Evolutionary conservation across 2,113 vertebrate genomes (phyloP).

Genomic region (Syngnathus floridae): DNA sequence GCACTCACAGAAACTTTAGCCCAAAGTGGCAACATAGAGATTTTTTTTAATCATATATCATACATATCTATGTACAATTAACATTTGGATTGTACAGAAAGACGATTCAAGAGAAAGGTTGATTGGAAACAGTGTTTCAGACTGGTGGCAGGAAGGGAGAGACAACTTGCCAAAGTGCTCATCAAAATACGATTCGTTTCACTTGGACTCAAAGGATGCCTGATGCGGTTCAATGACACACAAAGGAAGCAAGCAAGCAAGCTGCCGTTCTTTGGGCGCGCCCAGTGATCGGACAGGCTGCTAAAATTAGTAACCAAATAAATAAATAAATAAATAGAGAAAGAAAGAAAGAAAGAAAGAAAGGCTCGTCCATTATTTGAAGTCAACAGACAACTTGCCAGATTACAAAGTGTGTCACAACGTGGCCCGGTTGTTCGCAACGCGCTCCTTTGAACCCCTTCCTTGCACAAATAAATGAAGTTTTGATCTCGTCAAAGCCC

Average conservation of each 20-base stretch:
- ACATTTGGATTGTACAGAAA: slow-evolving; percentile 69
- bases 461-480: too few relatives aligned
- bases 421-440: not conserved
- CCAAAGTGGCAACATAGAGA: slow-evolving; percentile 61
- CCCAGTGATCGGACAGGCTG: not conserved
- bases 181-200: slow-evolving; percentile 27
- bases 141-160: slow-evolving; percentile 58
- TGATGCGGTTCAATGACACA: not conserved
- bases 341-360: not conserved
- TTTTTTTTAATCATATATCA: slow-evolving; percentile 71
- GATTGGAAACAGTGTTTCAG: slow-evolving; percentile 74
- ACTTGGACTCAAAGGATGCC: slow-evolving; percentile 27
- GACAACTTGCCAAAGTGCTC: slow-evolving; percentile 69
- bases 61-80: slow-evolving; percentile 77
- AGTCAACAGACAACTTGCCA: not conserved
- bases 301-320: not conserved
- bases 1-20: not conserved
- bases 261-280: not conserved
- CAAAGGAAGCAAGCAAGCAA: too few relatives aligned
- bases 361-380: not conserved
- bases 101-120: slow-evolving; percentile 65
- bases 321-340: not conserved
- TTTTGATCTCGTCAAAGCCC: too few relatives aligned
- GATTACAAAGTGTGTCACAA: not conserved
- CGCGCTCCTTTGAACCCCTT: too few relatives aligned